phyloP scores from a whole-genome alignment of 2,797 vertebrate genomes.

The Tarsius wallacei region DNA sequence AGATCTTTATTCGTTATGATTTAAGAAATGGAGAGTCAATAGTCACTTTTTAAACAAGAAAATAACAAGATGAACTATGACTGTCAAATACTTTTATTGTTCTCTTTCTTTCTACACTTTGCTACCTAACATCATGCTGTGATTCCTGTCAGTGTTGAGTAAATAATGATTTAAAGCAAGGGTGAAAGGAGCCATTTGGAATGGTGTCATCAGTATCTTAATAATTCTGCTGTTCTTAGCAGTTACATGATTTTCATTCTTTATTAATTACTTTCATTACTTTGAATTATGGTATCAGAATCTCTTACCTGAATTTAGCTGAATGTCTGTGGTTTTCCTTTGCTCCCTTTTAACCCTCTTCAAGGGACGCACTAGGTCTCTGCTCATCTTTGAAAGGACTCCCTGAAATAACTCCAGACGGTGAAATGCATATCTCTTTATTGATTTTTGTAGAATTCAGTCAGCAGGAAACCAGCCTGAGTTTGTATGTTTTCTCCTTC shows the following conservation, averaged over 20 bases:
- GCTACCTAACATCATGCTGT: background rate
- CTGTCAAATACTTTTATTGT: background rate
- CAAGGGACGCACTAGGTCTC: background rate
- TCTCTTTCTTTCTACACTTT: background rate
- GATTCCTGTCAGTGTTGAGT: background rate
- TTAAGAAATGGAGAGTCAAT: background rate
- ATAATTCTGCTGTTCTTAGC: background rate
- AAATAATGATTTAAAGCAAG: background rate
- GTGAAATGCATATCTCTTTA: background rate
- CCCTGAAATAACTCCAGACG: slow-evolving; percentile 1
- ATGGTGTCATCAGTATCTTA: background rate
- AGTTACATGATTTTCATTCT: background rate
- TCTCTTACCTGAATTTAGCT: background rate
- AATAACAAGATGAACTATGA: background rate
- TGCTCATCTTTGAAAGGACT: slow-evolving; percentile 34
- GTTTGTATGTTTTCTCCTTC: background rate
- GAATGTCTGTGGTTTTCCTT: background rate
- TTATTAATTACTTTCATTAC: background rate
- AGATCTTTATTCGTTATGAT: background rate
- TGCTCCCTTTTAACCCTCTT: slow-evolving; percentile 24
- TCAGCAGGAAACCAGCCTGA: background rate
- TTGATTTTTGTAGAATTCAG: slow-evolving; percentile 14
- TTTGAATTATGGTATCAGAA: background rate
- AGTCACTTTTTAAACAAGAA: background rate
- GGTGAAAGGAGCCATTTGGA: background rate